A percentile compares a stretch with the other conserved stretches of the same genome.
Evolutionary conservation across 2,797 vertebrate genomes (phyloP).

Genomic region (Hafferia zeledoni): DNA sequence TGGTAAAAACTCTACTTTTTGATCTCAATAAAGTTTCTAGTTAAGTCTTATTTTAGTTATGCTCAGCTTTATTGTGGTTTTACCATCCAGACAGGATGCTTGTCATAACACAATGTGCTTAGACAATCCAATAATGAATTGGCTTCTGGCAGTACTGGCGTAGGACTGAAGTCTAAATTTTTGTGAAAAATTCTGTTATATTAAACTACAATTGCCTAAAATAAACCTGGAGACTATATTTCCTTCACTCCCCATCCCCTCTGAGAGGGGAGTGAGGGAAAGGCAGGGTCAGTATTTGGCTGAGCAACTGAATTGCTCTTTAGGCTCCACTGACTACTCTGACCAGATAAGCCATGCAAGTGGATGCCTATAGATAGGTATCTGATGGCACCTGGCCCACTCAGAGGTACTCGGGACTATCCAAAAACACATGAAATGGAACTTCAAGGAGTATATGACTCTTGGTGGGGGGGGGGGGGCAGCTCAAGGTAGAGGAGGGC

Average conservation of each 20-base stretch:
- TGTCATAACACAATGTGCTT: not conserved
- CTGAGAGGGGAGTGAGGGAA: not conserved
- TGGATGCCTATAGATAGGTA: not conserved
- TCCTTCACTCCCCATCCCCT: rapidly evolving
- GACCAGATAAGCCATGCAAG: not conserved
- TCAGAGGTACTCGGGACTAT: not conserved
- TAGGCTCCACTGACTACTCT: not conserved
- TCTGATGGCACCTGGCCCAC: not conserved
- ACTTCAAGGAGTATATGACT: not conserved
- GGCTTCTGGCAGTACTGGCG: not conserved
- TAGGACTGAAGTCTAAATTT: not conserved
- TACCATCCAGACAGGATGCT: not conserved
- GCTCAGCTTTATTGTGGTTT: not conserved
- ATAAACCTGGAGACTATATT: not conserved
- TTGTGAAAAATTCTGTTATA: not conserved
- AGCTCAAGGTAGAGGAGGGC: not conserved
- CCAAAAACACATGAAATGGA: not conserved
- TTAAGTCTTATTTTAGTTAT: not conserved
- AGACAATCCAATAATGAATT: not conserved
- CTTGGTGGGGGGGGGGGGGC: not conserved
- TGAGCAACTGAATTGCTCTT: not conserved
- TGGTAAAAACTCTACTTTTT: not conserved
- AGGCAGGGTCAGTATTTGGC: not conserved
- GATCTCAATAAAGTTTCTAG: not conserved
- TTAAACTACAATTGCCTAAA: not conserved